phyloP scores from a whole-genome alignment of 2,888 invertebrate genomes.

The Danaus chrysippus region DNA sequence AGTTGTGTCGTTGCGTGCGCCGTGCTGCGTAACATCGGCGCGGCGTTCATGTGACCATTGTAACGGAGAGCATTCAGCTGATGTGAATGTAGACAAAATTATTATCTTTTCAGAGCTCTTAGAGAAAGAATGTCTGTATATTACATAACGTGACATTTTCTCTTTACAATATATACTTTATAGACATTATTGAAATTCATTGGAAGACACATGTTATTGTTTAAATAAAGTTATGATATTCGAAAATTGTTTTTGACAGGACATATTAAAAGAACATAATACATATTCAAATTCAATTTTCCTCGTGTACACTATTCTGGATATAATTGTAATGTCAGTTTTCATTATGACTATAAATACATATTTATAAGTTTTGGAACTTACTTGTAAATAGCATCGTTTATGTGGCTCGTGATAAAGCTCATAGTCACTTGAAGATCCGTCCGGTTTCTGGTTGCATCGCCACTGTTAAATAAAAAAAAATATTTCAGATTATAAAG shows the following conservation, averaged over 20 bases:
- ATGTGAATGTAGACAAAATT: not conserved
- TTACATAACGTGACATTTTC: too few species aligned
- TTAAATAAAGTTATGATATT: too few species aligned
- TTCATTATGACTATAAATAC: not conserved
- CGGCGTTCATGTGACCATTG: constrained; percentile 51
- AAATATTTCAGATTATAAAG: not conserved
- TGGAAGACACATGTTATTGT: too few species aligned
- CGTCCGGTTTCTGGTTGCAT: constrained; percentile 65
- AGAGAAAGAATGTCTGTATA: too few species aligned
- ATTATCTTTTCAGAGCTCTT: not conserved
- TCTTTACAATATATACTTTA: too few species aligned
- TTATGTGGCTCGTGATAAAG: constrained; percentile 72
- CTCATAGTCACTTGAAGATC: constrained; percentile 73
- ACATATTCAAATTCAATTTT: not conserved
- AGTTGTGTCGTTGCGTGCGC: constrained; percentile 60
- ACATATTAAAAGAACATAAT: too few species aligned
- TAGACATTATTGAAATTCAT: too few species aligned
- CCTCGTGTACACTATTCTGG: not conserved
- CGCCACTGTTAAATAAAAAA: constrained; percentile 56
- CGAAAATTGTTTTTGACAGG: too few species aligned
- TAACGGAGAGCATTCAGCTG: constrained; percentile 64
- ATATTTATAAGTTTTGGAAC: constrained; percentile 1
- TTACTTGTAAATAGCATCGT: constrained; percentile 70
- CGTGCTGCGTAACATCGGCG: constrained; percentile 44
- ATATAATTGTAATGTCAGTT: not conserved